phyloP scores from a whole-genome alignment of 2,797 vertebrate genomes.

The Pachyuromys duprasi region DNA sequence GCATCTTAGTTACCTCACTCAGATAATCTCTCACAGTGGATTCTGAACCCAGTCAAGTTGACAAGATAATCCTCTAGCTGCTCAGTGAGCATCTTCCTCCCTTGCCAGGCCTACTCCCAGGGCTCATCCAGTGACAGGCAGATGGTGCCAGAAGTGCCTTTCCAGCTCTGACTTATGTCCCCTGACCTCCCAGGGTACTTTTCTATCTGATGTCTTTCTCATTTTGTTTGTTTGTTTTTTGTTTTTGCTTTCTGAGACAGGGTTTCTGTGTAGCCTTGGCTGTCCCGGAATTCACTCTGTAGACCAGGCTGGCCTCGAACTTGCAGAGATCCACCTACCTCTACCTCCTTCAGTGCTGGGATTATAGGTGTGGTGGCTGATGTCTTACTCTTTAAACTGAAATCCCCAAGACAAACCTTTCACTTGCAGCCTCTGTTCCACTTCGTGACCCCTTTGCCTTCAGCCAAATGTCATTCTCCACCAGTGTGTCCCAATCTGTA shows the following conservation, averaged over 20 bases:
- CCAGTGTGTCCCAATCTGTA: neutral
- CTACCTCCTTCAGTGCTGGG: no score
- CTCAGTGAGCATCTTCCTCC: neutral
- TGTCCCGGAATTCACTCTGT: no score
- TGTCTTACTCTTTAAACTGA: neutral
- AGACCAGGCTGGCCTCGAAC: no score
- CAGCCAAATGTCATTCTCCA: neutral
- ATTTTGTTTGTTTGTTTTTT: no score
- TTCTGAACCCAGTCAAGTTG: neutral
- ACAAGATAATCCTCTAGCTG: neutral
- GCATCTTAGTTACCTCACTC: neutral
- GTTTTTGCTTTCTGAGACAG: no score
- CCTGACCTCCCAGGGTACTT: neutral
- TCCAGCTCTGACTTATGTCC: neutral
- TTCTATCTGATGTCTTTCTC: neutral
- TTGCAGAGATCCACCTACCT: no score
- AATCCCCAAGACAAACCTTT: neutral
- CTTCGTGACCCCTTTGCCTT: neutral
- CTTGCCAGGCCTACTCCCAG: neutral
- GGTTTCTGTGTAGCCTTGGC: no score
- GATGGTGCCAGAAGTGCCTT: neutral
- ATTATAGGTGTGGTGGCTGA: neutral
- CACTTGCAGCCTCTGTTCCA: neutral
- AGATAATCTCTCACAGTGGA: neutral
- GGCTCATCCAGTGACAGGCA: neutral